phyloP scores from a whole-genome alignment of 1,140 invertebrate genomes.

The Philopotamus ludificatus region DNA sequence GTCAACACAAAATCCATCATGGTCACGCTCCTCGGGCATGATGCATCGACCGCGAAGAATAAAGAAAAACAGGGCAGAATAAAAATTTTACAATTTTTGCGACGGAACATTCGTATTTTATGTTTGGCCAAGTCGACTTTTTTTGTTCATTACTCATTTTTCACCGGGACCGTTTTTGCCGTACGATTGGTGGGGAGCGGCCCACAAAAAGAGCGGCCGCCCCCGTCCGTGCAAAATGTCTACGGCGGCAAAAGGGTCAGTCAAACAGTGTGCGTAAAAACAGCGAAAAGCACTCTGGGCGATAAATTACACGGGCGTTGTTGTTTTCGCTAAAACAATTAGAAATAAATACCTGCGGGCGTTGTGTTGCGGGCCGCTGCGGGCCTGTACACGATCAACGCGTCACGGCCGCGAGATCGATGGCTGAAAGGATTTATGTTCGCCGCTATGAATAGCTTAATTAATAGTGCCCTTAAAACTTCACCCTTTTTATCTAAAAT shows the following conservation, averaged over 20 bases:
- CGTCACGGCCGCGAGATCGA: no score
- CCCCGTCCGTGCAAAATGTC: not conserved
- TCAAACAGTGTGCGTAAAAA: constrained; percentile 10
- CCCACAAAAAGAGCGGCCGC: not conserved
- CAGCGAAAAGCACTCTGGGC: constrained; percentile 26
- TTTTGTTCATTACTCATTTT: constrained; percentile 6
- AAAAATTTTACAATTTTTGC: not conserved
- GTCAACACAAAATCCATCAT: no score
- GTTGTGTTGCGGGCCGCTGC: not conserved
- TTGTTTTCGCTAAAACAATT: constrained; percentile 30
- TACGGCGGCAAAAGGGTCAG: constrained; percentile 20
- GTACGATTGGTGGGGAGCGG: not conserved
- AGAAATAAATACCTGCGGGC: constrained; percentile 29
- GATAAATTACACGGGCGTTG: constrained; percentile 26
- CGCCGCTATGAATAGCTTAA: no score
- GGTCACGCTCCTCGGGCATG: no score
- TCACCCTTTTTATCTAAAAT: no score
- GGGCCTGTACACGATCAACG: not conserved
- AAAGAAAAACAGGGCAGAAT: not conserved
- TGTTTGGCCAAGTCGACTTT: not conserved
- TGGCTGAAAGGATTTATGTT: no score
- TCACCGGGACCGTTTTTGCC: not conserved
- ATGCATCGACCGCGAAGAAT: not conserved
- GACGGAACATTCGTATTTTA: not conserved
- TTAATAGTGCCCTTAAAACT: no score